Percentiles rank a stretch among this genome's conserved stretches.
Evolutionary conservation across 2,888 invertebrate genomes (phyloP).

Genomic region (Torymus tubicola): DNA sequence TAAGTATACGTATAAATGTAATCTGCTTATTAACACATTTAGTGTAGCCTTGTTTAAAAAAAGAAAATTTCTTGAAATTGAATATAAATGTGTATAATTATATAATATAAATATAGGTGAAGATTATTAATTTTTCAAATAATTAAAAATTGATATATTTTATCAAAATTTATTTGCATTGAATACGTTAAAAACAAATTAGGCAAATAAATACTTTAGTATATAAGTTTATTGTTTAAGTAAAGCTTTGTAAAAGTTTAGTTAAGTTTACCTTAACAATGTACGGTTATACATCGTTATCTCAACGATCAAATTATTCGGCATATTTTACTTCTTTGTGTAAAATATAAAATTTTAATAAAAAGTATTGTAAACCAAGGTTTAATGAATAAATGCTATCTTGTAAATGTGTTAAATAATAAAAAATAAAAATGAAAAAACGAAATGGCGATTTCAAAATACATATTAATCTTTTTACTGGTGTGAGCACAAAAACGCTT

Average conservation of each 20-base stretch:
- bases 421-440: slow-evolving; percentile 37
- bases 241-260: slow-evolving; percentile 29
- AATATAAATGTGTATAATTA: neutral
- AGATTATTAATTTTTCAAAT: too few species aligned
- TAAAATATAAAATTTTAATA: slow-evolving; percentile 41
- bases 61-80: neutral
- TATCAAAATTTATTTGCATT: neutral
- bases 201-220: slow-evolving; percentile 25
- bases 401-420: slow-evolving; percentile 47
- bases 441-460: slow-evolving; percentile 47
- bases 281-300: slow-evolving; percentile 15
- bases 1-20: neutral
- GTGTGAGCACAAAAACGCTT: slow-evolving; percentile 48
- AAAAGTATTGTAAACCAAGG: slow-evolving; percentile 35
- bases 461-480: slow-evolving; percentile 52
- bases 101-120: neutral
- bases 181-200: slow-evolving; percentile 17
- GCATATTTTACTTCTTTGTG: slow-evolving; percentile 18
- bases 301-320: slow-evolving; percentile 32
- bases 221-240: slow-evolving; percentile 30
- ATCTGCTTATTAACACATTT: slow-evolving; percentile 16
- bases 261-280: slow-evolving; percentile 21
- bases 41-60: neutral
- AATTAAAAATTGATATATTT: too few species aligned
- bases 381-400: slow-evolving; percentile 11